These are phyloP conservation scores for Carcina quercana DNA, from an alignment of 2,888 invertebrate species.

Conservation along the genomic window DNA sequence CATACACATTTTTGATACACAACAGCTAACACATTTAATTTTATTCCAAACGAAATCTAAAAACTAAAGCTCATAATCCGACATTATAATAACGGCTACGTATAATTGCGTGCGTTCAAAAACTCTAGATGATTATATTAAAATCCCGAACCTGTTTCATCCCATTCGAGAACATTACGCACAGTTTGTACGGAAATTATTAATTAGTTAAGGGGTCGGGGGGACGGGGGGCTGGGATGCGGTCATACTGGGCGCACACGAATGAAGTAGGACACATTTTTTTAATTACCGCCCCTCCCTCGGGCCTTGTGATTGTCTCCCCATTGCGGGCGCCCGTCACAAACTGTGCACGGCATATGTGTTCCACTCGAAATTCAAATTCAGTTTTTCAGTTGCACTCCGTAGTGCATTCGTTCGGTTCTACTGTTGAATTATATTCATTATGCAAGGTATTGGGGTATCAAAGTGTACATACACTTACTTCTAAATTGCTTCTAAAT, in stretches of 20 bases:
- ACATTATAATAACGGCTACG: conserved; percentile 10
- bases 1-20: too few relatives aligned
- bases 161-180: conserved; percentile 15
- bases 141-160: conserved; percentile 47
- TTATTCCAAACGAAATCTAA: too few relatives aligned
- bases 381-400: conserved; percentile 60
- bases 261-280: conserved; percentile 71
- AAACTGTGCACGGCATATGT: conserved; percentile 48
- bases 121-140: conserved; percentile 46
- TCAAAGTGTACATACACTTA: too few relatives aligned
- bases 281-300: conserved; percentile 55
- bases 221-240: conserved; percentile 23
- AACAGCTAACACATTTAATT: too few relatives aligned
- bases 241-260: conserved; percentile 44
- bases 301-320: conserved; percentile 15
- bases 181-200: conserved; percentile 37
- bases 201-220: conserved; percentile 52
- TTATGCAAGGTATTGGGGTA: too few relatives aligned
- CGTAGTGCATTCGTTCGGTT: too few relatives aligned
- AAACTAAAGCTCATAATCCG: conserved; percentile 14
- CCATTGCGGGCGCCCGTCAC: conserved; percentile 20
- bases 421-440: too few relatives aligned
- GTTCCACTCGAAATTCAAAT: conserved; percentile 63
- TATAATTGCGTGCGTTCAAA: conserved; percentile 17
- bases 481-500: too few relatives aligned